These are phyloP conservation scores for Sinopyrophorus schimmeli DNA, from an alignment of 2,888 invertebrate genomes.

Conservation along the genomic window DNA sequence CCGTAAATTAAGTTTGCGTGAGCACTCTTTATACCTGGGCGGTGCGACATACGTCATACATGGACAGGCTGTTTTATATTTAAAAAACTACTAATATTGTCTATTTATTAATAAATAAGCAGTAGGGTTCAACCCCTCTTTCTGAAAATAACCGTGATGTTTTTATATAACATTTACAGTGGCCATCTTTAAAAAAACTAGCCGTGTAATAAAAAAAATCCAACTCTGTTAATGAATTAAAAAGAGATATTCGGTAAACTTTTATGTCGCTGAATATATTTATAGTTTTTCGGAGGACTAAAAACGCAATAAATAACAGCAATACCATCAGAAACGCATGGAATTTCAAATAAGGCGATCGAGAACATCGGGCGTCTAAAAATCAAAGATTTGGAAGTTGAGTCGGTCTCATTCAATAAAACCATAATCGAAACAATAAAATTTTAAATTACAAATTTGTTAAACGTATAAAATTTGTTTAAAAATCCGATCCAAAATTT, in stretches of 20 bases:
- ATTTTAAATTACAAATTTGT: constrained; percentile 55
- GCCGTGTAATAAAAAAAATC: too few species aligned
- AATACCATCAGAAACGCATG: background rate
- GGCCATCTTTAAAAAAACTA: too few species aligned
- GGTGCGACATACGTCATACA: constrained; percentile 51
- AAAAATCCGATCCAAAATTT: constrained; percentile 52
- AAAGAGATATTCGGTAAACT: too few species aligned
- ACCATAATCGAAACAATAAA: constrained; percentile 54
- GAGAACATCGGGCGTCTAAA: background rate
- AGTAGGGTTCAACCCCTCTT: too few species aligned
- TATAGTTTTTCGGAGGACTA: too few species aligned
- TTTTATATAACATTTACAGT: too few species aligned
- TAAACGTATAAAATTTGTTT: constrained; percentile 51
- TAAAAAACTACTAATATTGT: constrained; percentile 22
- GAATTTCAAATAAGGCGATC: background rate
- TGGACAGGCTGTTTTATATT: constrained; percentile 30
- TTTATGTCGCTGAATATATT: too few species aligned
- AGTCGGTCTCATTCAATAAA: constrained; percentile 43
- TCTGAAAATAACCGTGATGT: too few species aligned
- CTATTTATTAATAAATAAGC: constrained; percentile 14
- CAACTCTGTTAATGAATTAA: too few species aligned
- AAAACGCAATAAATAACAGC: too few species aligned
- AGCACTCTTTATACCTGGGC: constrained; percentile 52
- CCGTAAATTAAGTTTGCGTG: constrained; percentile 57
- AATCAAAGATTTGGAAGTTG: constrained; percentile 34